A percentile compares a stretch with the other conserved stretches of the same genome.
Conservation (phyloP, 2,888 invertebrate species). For the Acanthoscelides obtectus region DNA sequence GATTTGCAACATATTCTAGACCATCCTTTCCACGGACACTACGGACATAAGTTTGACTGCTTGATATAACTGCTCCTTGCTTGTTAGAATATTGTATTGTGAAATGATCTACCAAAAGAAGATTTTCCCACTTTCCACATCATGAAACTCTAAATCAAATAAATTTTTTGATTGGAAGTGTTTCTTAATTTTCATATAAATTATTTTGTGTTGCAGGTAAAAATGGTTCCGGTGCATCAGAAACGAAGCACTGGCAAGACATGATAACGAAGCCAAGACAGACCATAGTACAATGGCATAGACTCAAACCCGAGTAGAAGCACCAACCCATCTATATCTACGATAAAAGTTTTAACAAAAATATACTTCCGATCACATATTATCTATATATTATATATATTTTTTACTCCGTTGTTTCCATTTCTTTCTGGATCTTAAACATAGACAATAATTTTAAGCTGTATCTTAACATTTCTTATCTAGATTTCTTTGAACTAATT, state of each 20-base stretch:
- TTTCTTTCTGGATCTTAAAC: not conserved
- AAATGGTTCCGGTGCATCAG: conserved; percentile 90
- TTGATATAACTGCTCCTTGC: too few relatives aligned
- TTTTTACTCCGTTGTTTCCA: not conserved
- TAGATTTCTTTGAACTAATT: not conserved
- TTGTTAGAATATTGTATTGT: too few relatives aligned
- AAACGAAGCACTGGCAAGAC: conserved; percentile 97
- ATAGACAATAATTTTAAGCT: not conserved
- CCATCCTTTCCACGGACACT: too few relatives aligned
- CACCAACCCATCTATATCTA: conserved; percentile 13
- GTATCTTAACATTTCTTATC: not conserved
- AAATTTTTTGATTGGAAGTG: too few relatives aligned
- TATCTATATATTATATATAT: not conserved
- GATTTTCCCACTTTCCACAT: too few relatives aligned
- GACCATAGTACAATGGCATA: conserved; percentile 95
- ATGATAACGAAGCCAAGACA: conserved; percentile 97
- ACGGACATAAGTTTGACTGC: too few relatives aligned
- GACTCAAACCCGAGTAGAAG: conserved; percentile 84
- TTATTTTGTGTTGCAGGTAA: conserved; percentile 64
- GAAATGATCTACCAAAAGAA: too few relatives aligned
- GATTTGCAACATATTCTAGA: too few relatives aligned
- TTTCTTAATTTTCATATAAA: too few relatives aligned
- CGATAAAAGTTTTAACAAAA: conserved; percentile 3
- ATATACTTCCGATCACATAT: not conserved
- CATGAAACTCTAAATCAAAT: too few relatives aligned